These are phyloP conservation scores for Colletes collaris DNA, from an alignment of 2,888 invertebrate genomes.

Conservation along the genomic window DNA sequence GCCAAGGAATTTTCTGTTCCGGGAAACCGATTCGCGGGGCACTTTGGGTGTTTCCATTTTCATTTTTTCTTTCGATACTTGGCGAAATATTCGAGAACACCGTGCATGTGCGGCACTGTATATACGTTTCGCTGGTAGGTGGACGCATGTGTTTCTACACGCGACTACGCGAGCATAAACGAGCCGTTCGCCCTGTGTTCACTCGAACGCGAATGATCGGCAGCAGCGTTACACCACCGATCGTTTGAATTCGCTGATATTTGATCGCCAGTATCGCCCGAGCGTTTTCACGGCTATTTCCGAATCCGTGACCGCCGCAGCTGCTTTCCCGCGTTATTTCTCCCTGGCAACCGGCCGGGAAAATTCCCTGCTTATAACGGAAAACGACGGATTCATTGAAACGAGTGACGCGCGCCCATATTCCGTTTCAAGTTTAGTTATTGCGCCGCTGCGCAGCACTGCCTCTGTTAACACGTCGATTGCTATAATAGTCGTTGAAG, in stretches of 20 bases:
- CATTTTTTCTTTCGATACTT: no score
- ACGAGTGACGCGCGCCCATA: constrained; percentile 1
- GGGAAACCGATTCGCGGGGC: no score
- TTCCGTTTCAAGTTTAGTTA: constrained; percentile 18
- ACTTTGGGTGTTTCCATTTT: no score
- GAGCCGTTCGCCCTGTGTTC: constrained; percentile 13
- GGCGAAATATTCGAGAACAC: not conserved
- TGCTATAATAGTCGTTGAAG: no score
- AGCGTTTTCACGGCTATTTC: constrained; percentile 35
- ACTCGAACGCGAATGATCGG: constrained; percentile 8
- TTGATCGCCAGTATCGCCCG: constrained; percentile 22
- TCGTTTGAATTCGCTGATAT: constrained; percentile 33
- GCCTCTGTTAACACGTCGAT: no score
- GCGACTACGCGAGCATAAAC: constrained; percentile 10
- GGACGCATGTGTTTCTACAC: not conserved
- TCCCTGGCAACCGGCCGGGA: not conserved
- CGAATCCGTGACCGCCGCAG: constrained; percentile 28
- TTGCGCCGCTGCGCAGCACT: not conserved
- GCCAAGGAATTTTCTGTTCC: no score
- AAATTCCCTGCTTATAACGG: constrained; percentile 12
- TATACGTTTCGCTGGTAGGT: not conserved
- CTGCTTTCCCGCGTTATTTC: constrained; percentile 10
- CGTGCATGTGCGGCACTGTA: not conserved
- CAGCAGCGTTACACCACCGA: constrained; percentile 6
- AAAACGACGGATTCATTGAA: constrained; percentile 6